Conservation (phyloP, 2,888 invertebrate genomes). For the Cactoblastis cactorum region DNA sequence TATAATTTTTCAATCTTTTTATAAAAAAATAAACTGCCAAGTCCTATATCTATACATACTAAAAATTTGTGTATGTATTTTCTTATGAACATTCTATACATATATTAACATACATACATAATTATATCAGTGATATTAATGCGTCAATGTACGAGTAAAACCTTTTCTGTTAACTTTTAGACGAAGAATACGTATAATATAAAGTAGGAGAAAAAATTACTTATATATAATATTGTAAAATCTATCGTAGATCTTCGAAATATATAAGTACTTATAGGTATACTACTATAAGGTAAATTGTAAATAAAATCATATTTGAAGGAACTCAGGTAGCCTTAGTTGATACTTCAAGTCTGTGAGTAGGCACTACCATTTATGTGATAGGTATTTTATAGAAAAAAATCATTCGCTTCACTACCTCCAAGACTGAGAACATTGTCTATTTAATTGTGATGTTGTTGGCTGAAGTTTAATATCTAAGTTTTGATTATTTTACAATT, state of each 20-base stretch:
- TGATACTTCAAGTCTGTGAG: not conserved
- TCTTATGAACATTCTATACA: too few species aligned
- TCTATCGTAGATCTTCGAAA: not conserved
- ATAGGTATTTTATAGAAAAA: not conserved
- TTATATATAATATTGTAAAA: not conserved
- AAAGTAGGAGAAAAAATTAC: too few species aligned
- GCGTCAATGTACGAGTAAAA: too few species aligned
- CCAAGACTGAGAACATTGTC: constrained; percentile 10
- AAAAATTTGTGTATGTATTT: too few species aligned
- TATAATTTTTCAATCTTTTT: too few species aligned
- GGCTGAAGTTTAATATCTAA: not conserved
- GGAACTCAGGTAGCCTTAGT: not conserved
- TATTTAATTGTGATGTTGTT: not conserved
- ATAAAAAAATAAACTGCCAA: too few species aligned
- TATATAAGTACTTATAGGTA: not conserved
- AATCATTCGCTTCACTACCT: not conserved
- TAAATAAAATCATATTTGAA: not conserved
- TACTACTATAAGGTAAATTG: not conserved
- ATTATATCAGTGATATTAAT: too few species aligned
- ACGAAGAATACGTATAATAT: too few species aligned
- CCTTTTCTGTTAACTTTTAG: too few species aligned
- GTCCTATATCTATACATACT: too few species aligned
- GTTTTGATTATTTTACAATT: too few species aligned
- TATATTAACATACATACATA: too few species aligned
- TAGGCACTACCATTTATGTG: not conserved